Evolutionary conservation across 2,797 vertebrate species (phyloP).

Genomic region (Remorina albescens): DNA sequence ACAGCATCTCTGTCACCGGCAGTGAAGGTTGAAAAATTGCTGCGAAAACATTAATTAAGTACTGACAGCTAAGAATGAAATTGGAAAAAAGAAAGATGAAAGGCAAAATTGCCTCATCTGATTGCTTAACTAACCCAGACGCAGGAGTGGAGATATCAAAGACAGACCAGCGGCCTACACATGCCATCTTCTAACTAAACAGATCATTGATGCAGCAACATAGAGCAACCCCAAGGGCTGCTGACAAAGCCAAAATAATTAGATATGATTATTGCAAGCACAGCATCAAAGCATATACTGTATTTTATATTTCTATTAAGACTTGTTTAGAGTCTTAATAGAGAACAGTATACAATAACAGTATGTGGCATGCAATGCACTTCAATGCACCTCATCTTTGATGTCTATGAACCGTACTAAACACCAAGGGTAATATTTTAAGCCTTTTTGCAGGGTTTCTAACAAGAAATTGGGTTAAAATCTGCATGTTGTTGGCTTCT

Average conservation of each 20-base stretch:
- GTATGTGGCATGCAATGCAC: slow-evolving; percentile 26
- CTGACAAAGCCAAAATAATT: slow-evolving; percentile 66
- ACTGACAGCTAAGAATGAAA: slow-evolving; percentile 71
- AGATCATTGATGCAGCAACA: slow-evolving; percentile 67
- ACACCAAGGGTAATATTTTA: slow-evolving; percentile 44
- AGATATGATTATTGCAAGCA: slow-evolving; percentile 70
- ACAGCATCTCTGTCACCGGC: slow-evolving; percentile 61
- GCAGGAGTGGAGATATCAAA: slow-evolving; percentile 71
- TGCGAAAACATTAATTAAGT: slow-evolving; percentile 78
- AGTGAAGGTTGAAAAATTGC: slow-evolving; percentile 73
- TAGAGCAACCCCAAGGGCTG: slow-evolving; percentile 69
- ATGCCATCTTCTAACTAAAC: slow-evolving; percentile 54
- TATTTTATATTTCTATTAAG: slow-evolving; percentile 52
- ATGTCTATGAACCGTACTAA: slow-evolving; percentile 41
- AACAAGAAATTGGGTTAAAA: slow-evolving; percentile 63
- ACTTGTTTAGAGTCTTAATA: slow-evolving; percentile 19
- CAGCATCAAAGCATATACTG: slow-evolving; percentile 53
- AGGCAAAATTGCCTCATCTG: slow-evolving; percentile 70
- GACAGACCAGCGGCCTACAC: slow-evolving; percentile 60
- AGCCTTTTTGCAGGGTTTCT: slow-evolving; percentile 33
- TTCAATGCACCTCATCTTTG: slow-evolving; percentile 32
- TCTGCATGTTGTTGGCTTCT: slow-evolving; percentile 60
- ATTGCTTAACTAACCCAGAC: slow-evolving; percentile 70
- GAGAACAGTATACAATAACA: slow-evolving; percentile 8
- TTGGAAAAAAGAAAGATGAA: slow-evolving; percentile 71